Percentiles rank a stretch among this genome's conserved stretches.
Evolutionary conservation across 2,888 invertebrate species (phyloP).

Genomic region (Drosophila paramelanica): DNA sequence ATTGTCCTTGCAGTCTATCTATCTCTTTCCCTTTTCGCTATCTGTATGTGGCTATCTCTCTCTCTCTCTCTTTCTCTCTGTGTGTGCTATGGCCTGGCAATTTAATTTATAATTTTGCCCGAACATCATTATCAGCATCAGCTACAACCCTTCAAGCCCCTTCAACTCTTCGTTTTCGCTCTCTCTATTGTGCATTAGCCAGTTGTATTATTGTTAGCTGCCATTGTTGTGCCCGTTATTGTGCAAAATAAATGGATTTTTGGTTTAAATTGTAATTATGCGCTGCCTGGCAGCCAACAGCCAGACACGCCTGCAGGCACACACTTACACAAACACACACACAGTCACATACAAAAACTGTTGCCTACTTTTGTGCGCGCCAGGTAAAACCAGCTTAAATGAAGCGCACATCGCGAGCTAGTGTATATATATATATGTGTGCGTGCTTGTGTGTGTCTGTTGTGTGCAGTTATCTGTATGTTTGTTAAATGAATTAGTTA

Average conservation of each 20-base stretch:
- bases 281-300: slow-evolving; percentile 34
- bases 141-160: slow-evolving; percentile 12
- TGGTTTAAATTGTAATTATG: slow-evolving; percentile 81
- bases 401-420: slow-evolving; percentile 22
- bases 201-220: slow-evolving; percentile 69
- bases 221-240: slow-evolving; percentile 76
- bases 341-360: slow-evolving; percentile 33
- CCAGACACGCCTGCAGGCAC: slow-evolving; percentile 12
- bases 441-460: slow-evolving; percentile 6
- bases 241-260: slow-evolving; percentile 81
- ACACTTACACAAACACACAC: slow-evolving; percentile 1
- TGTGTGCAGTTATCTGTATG: slow-evolving; percentile 10
- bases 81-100: slow-evolving; percentile 23
- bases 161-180: neutral
- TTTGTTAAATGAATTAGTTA: slow-evolving; percentile 80
- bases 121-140: slow-evolving; percentile 37
- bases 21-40: neutral
- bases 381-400: slow-evolving; percentile 51
- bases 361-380: slow-evolving; percentile 57
- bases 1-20: slow-evolving; percentile 9
- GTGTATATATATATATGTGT: neutral
- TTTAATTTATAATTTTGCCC: slow-evolving; percentile 66
- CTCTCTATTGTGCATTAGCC: slow-evolving; percentile 60
- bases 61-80: neutral
- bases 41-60: neutral